Percentiles rank a stretch among this genome's conserved stretches.
phyloP scores from a whole-genome alignment of 1,140 invertebrate genomes.

The Planococcus citri region DNA sequence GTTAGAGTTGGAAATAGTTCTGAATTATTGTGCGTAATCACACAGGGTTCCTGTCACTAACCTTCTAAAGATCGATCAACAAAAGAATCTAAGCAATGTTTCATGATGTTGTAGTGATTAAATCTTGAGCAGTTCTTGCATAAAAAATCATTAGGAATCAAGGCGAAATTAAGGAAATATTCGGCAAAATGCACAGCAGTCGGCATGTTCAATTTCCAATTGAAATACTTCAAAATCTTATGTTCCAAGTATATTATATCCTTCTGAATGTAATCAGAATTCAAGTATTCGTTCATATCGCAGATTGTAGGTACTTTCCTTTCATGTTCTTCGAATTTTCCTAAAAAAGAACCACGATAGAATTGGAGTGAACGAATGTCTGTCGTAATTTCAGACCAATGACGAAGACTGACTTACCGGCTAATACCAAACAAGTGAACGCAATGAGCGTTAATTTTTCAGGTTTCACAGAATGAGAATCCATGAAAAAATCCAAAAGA shows the following conservation, averaged over 20 bases:
- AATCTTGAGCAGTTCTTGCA: background rate
- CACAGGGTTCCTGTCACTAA: background rate
- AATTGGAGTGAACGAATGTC: background rate
- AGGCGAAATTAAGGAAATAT: background rate
- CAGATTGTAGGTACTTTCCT: background rate
- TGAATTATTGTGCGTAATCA: background rate
- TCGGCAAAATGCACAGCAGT: conserved; percentile 11
- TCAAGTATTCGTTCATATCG: background rate
- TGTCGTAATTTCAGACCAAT: background rate
- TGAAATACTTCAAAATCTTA: conserved; percentile 2
- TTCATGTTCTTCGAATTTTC: conserved; percentile 1
- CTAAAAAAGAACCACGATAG: background rate
- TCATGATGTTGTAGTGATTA: background rate
- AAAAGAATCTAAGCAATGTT: background rate
- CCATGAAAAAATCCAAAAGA: conserved; percentile 9
- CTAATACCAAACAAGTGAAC: background rate
- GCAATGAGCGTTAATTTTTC: background rate
- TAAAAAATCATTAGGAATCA: background rate
- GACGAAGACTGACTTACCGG: background rate
- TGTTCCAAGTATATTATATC: background rate
- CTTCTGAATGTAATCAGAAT: background rate
- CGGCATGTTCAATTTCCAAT: background rate
- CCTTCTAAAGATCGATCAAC: background rate
- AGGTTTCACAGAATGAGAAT: background rate
- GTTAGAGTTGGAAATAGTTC: background rate